Conservation (phyloP, 2,113 vertebrate genomes). For the Onychostruthus taczanowskii region DNA sequence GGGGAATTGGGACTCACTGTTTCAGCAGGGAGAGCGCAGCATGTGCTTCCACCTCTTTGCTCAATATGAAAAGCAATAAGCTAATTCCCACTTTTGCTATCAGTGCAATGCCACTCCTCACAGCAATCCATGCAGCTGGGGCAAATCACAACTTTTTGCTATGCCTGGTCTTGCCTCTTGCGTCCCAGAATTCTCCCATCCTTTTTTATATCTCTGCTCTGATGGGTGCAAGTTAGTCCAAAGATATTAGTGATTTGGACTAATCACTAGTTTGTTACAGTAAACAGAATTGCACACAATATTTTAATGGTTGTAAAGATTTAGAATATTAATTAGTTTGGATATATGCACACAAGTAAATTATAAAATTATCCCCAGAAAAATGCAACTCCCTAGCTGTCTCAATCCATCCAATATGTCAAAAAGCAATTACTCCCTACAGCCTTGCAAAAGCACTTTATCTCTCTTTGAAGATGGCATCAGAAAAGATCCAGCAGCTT, state of each 20-base stretch:
- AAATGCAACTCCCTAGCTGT: background rate
- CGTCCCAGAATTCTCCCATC: background rate
- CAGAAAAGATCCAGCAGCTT: constrained; percentile 20
- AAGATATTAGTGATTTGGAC: background rate
- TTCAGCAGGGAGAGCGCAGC: background rate
- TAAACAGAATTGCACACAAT: background rate
- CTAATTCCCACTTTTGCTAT: background rate
- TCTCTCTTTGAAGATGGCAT: constrained; percentile 30
- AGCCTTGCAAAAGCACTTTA: constrained; percentile 4
- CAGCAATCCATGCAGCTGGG: background rate
- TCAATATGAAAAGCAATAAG: background rate
- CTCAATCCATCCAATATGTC: background rate
- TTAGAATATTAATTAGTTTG: background rate
- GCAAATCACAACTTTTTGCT: background rate
- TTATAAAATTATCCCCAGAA: background rate
- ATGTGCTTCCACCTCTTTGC: background rate
- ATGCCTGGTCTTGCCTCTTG: background rate
- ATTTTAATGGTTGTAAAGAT: background rate
- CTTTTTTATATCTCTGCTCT: background rate
- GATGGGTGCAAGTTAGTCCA: background rate
- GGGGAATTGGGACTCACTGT: background rate
- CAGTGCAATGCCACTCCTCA: background rate
- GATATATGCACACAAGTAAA: background rate
- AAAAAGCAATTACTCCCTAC: constrained; percentile 29
- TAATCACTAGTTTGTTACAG: background rate